Evolutionary conservation across 2,888 invertebrate genomes (phyloP), one percentile per base, ranked within the genome.

Genomic region (Cloeon dipterum): DNA sequence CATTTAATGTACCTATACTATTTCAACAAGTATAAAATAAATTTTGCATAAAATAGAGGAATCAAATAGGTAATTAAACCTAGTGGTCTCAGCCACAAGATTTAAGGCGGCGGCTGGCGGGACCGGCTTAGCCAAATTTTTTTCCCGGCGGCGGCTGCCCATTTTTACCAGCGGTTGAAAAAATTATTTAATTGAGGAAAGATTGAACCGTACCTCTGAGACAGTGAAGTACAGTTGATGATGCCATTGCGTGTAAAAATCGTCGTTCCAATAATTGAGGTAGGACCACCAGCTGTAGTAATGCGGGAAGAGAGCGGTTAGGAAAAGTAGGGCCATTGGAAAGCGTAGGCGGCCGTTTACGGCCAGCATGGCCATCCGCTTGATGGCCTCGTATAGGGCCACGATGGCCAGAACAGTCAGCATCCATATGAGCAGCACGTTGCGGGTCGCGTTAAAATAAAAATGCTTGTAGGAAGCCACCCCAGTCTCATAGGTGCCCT

Each of bases 201-300:
- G 50, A 4, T 70, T 68, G 17, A 71, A 72, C 44, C 66, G 51
- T 17, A 71, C 46, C 55, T 74, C 74, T 8, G 72, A 70, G 29
- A 66, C 42, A 48, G 66, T 63, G 48, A 68, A 68, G 50, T 71
- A 68, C 43, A 70, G 51, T 49, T 74, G 74, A 52, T 74, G 72
- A 49, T 69, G 66, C 71, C 71, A 74, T 49, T 71, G 71, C 20
- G 62, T 62, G 51, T 72, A 73, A 49, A 68, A 74, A 43, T 73
- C 73, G 43, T 74, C 74, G 46, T 74, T 74, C 62, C 70, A 71
- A 48, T 73, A 74, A 52, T 73, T 73, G 41, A 73, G 64, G 44
- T 68, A 70, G 35, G 64, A 64, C 74, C 73, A 74, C 55, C 71
- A 73, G 2, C 70, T 65, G 46, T 73, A 74, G 47, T 73, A 74